Conservation (phyloP, 2,888 invertebrate species). For the Leuctra nigra region DNA sequence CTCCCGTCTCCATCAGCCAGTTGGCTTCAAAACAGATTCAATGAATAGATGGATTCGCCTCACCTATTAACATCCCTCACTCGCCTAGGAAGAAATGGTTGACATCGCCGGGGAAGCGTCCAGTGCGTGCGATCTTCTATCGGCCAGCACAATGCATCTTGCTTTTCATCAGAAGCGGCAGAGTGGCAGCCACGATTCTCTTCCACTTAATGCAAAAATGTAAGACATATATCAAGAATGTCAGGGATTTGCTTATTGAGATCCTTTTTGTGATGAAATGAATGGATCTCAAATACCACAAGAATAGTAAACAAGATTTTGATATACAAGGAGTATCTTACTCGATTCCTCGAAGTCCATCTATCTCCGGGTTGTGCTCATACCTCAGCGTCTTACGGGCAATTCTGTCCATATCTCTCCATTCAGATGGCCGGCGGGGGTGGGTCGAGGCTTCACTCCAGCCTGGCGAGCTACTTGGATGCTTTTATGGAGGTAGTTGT, state of each 20-base stretch:
- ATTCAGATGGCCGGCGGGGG: slow-evolving; percentile 4
- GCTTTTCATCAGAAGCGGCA: too few relatives aligned
- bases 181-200: slow-evolving; percentile 21
- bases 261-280: slow-evolving; percentile 26
- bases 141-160: slow-evolving; percentile 4
- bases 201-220: slow-evolving; percentile 27
- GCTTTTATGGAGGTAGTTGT: slow-evolving; percentile 28
- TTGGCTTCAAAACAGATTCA: background rate
- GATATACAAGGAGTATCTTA: slow-evolving; percentile 23
- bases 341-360: slow-evolving; percentile 22
- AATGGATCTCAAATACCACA: slow-evolving; percentile 22
- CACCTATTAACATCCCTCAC: background rate
- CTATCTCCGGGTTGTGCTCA: slow-evolving; percentile 21
- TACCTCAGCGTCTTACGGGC: slow-evolving; percentile 22
- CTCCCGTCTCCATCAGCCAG: too few relatives aligned
- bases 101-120: background rate
- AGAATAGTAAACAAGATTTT: slow-evolving; percentile 25
- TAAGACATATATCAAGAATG: slow-evolving; percentile 25
- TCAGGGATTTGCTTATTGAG: slow-evolving; percentile 21
- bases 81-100: background rate
- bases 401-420: slow-evolving; percentile 23
- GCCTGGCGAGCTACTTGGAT: slow-evolving; percentile 18
- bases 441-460: too few relatives aligned
- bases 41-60: background rate
- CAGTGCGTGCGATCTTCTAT: background rate